Conservation (phyloP, 2,888 invertebrate species). For the Papilio gigon region DNA sequence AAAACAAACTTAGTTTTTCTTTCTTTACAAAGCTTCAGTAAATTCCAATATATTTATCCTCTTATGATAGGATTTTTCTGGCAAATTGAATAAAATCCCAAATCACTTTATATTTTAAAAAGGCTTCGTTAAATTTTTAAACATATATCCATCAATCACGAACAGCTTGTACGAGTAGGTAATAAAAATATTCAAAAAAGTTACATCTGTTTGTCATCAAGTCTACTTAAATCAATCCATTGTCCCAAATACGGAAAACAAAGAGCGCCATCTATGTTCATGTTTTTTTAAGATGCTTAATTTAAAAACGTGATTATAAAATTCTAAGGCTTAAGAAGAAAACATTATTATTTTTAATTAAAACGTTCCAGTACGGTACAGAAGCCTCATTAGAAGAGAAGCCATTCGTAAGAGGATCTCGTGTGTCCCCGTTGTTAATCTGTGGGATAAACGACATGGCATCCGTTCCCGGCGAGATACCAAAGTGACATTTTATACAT, state of each 20-base stretch:
- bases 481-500: neutral
- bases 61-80: too few species aligned
- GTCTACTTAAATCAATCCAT: constrained; percentile 21
- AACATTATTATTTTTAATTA: neutral
- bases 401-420: constrained; percentile 31
- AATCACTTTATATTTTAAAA: too few species aligned
- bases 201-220: constrained; percentile 14
- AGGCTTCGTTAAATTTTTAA: neutral
- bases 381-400: constrained; percentile 36
- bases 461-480: neutral
- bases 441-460: constrained; percentile 4
- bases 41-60: too few species aligned
- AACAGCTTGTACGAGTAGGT: neutral
- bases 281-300: neutral
- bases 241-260: constrained; percentile 25
- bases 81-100: too few species aligned
- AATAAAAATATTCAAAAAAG: neutral
- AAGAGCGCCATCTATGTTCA: neutral
- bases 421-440: constrained; percentile 16
- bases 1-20: too few species aligned
- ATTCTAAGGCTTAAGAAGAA: neutral
- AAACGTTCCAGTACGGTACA: constrained; percentile 10
- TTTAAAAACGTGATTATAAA: neutral
- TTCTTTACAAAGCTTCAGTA: too few species aligned
- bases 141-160: neutral